These are phyloP conservation scores for Ictidomys tridecemlineatus DNA, from an alignment of 2,113 vertebrate species.

Conservation along the genomic window DNA sequence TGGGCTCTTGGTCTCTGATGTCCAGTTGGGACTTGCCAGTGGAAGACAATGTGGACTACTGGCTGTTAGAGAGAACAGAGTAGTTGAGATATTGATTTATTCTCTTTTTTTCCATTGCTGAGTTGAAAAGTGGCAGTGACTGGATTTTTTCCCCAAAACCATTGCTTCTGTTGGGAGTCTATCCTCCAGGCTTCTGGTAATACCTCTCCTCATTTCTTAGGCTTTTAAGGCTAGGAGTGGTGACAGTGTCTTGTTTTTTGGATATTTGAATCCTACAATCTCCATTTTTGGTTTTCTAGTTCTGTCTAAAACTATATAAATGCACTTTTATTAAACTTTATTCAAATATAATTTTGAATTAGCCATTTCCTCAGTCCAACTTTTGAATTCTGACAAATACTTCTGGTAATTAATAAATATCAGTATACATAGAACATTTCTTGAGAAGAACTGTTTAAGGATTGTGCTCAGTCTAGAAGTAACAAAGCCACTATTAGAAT, in stretches of 20 bases:
- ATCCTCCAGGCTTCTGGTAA: neutral
- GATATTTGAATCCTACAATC: neutral
- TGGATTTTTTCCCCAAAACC: neutral
- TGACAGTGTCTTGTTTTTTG: neutral
- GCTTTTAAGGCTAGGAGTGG: too few species aligned
- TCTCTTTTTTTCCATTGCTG: neutral
- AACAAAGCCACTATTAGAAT: neutral
- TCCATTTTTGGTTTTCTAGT: neutral
- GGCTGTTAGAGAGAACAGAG: neutral
- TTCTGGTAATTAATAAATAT: neutral
- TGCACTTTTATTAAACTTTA: neutral
- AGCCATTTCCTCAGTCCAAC: neutral
- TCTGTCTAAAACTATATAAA: neutral
- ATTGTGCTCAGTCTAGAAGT: neutral
- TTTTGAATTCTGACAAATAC: neutral
- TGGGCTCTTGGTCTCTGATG: neutral
- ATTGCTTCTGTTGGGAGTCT: neutral
- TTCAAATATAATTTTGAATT: conserved; percentile 21
- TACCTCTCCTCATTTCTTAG: neutral
- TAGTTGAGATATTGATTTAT: neutral
- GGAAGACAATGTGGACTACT: neutral
- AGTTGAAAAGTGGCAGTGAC: neutral
- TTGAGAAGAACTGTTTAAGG: neutral
- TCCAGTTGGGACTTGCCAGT: neutral
- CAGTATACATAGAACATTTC: conserved; percentile 27